Conservation (phyloP, 2,888 invertebrate genomes). For the Ptilodon capucinus region DNA sequence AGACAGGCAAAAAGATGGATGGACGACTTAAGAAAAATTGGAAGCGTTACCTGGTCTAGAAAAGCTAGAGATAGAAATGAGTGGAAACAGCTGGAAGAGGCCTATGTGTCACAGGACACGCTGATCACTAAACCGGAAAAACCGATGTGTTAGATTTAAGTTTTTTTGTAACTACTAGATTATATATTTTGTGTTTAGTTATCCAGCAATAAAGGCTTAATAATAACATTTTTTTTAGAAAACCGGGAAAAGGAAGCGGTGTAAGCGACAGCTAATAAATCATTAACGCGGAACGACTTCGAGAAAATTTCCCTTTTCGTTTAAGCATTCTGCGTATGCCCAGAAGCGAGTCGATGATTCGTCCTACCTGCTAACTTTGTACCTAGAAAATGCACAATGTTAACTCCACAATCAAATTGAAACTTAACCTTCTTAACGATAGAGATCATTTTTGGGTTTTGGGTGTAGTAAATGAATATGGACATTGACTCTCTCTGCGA, state of each 20-base stretch:
- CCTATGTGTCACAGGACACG: too few relatives aligned
- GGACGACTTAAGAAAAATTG: too few relatives aligned
- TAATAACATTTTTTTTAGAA: background rate
- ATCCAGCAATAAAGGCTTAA: too few relatives aligned
- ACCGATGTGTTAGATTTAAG: too few relatives aligned
- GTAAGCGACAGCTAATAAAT: conserved; percentile 37
- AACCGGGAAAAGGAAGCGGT: conserved; percentile 21
- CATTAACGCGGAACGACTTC: conserved; percentile 32
- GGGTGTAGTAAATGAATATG: conserved; percentile 40
- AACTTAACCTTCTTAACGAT: conserved; percentile 20
- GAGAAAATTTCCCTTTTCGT: conserved; percentile 47
- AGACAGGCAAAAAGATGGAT: too few relatives aligned
- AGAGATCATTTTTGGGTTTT: conserved; percentile 21
- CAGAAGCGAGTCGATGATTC: conserved; percentile 42
- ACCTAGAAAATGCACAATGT: conserved; percentile 39
- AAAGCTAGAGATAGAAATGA: too few relatives aligned
- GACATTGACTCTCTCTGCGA: conserved; percentile 61
- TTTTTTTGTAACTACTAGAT: too few relatives aligned
- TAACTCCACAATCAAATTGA: conserved; percentile 14
- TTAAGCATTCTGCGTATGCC: conserved; percentile 52
- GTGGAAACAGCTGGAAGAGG: too few relatives aligned
- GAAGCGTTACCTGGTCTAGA: too few relatives aligned
- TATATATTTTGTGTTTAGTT: too few relatives aligned
- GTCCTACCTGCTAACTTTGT: conserved; percentile 41
- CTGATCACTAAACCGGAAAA: too few relatives aligned